Percentiles rank a stretch among this genome's conserved stretches.
These are phyloP conservation scores for Microcebus jonahi DNA, from an alignment of 2,113 vertebrate genomes.

Conservation along the genomic window DNA sequence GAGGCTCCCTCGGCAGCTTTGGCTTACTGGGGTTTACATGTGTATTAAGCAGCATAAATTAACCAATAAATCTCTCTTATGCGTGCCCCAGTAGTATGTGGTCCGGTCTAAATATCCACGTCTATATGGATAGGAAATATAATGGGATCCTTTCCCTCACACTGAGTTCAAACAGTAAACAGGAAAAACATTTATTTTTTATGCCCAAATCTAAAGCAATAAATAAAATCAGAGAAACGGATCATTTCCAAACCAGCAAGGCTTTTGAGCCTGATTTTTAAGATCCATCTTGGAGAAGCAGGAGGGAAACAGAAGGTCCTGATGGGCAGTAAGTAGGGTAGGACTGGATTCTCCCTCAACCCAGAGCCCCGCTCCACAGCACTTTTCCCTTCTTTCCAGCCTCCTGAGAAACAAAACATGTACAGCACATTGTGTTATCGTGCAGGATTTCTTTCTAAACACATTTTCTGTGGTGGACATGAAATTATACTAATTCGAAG, in stretches of 20 bases:
- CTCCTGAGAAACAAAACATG: conserved; percentile 39
- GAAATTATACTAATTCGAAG: conserved; percentile 61
- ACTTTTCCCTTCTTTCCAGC: conserved; percentile 15
- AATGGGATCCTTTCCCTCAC: conserved; percentile 49
- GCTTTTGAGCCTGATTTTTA: conserved; percentile 43
- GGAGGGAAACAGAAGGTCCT: background rate
- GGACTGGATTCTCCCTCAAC: background rate
- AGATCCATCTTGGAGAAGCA: conserved; percentile 32
- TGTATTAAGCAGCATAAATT: conserved; percentile 69
- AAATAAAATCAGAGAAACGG: conserved; percentile 61
- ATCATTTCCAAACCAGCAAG: conserved; percentile 33
- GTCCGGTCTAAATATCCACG: conserved; percentile 68
- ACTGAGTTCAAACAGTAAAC: conserved; percentile 67
- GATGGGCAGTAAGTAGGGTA: background rate
- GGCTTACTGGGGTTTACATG: conserved; percentile 64
- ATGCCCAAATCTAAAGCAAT: conserved; percentile 60
- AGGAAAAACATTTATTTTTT: conserved; percentile 67
- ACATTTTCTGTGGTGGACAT: conserved; percentile 36
- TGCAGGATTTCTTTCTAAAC: conserved; percentile 38
- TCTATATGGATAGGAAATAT: conserved; percentile 4
- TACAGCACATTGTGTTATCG: background rate
- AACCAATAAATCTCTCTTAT: conserved; percentile 83
- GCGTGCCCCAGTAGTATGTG: conserved; percentile 64
- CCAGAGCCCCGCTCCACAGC: background rate
- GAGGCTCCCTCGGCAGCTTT: conserved; percentile 26